Evolutionary conservation across 1,140 invertebrate species (phyloP).

Genomic region (Drosophila ambigua): DNA sequence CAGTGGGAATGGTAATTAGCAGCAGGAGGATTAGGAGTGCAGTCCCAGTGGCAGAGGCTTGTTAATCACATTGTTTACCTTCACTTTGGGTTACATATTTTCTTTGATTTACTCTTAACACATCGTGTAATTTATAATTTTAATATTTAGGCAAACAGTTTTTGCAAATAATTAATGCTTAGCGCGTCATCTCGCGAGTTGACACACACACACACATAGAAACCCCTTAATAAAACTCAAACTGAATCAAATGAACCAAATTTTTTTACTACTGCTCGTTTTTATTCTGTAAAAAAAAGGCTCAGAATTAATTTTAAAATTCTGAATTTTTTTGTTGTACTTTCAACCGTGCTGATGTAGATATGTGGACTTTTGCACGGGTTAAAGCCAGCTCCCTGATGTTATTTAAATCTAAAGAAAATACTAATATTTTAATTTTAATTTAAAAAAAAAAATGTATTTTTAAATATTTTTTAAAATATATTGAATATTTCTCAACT

Average conservation of each 20-base stretch:
- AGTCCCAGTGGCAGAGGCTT: slow-evolving; percentile 52
- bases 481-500: too few relatives aligned
- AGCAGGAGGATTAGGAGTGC: slow-evolving; percentile 14
- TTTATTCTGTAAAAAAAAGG: too few relatives aligned
- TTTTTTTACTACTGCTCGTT: too few relatives aligned
- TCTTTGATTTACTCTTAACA: slow-evolving; percentile 20
- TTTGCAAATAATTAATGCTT: slow-evolving; percentile 18
- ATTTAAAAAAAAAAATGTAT: too few relatives aligned
- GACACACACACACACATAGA: slow-evolving; percentile 19
- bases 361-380: too few relatives aligned
- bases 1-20: slow-evolving; percentile 59
- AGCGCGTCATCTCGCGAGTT: not conserved
- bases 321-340: too few relatives aligned
- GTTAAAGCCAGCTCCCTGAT: too few relatives aligned
- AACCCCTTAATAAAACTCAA: slow-evolving; percentile 49
- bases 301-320: too few relatives aligned
- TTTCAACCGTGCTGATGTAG: too few relatives aligned
- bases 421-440: too few relatives aligned
- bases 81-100: slow-evolving; percentile 37
- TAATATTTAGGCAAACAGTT: slow-evolving; percentile 48
- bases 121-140: slow-evolving; percentile 27
- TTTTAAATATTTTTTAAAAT: too few relatives aligned
- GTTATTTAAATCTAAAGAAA: too few relatives aligned
- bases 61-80: slow-evolving; percentile 52
- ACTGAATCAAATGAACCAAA: slow-evolving; percentile 21